phyloP scores from a whole-genome alignment of 2,888 invertebrate genomes.

The Cheilosia urbana region DNA sequence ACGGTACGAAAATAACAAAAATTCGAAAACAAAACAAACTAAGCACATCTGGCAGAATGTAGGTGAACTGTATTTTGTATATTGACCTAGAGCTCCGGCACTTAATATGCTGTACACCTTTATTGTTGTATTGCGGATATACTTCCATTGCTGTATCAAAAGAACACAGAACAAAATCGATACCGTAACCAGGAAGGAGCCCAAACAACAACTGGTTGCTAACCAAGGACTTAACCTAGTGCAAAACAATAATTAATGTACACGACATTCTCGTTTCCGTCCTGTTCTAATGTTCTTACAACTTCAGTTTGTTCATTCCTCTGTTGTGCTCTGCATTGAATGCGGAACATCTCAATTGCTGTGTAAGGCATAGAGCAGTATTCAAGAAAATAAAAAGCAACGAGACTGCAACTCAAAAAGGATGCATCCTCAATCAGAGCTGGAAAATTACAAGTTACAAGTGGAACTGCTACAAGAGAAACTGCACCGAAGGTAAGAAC shows the following conservation, averaged over 20 bases:
- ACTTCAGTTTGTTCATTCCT: constrained; percentile 68
- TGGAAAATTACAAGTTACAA: constrained; percentile 83
- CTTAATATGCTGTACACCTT: constrained; percentile 51
- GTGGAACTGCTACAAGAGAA: constrained; percentile 83
- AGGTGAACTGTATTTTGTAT: constrained; percentile 58
- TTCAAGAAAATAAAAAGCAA: constrained; percentile 34
- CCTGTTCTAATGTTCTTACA: constrained; percentile 59
- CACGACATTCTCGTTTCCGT: constrained; percentile 66
- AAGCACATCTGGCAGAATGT: constrained; percentile 67
- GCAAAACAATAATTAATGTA: constrained; percentile 75
- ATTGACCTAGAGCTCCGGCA: constrained; percentile 71
- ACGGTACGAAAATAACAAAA: constrained; percentile 45
- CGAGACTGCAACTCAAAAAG: constrained; percentile 55
- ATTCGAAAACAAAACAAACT: constrained; percentile 47
- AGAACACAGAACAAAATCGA: constrained; percentile 65
- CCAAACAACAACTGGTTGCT: constrained; percentile 74
- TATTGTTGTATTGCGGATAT: constrained; percentile 56
- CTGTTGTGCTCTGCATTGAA: constrained; percentile 49
- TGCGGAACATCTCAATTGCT: constrained; percentile 42
- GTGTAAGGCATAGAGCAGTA: constrained; percentile 32
- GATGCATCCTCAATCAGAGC: constrained; percentile 83
- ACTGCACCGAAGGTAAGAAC: constrained; percentile 81
- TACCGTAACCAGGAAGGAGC: constrained; percentile 69
- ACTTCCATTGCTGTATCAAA: constrained; percentile 51
- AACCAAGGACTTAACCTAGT: constrained; percentile 75